phyloP scores from a whole-genome alignment of 2,888 invertebrate genomes.

The Julus scandinavius region DNA sequence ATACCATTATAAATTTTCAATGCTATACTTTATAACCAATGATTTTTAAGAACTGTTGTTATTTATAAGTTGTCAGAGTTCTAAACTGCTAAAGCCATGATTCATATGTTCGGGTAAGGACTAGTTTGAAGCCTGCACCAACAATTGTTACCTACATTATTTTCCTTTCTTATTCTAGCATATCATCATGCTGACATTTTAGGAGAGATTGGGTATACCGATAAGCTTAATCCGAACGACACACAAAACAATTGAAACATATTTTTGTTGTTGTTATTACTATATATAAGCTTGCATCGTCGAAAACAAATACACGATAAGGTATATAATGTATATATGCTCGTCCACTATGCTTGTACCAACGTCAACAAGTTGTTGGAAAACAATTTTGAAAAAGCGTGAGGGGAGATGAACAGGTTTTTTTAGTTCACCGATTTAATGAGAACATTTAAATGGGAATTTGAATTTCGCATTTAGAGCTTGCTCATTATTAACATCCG shows the following conservation, averaged over 20 bases:
- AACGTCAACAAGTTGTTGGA: conserved; percentile 34
- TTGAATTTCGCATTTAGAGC: background rate
- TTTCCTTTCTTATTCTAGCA: background rate
- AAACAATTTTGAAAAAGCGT: conserved; percentile 9
- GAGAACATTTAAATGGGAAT: background rate
- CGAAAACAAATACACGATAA: background rate
- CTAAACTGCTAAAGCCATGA: too few relatives aligned
- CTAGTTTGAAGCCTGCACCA: background rate
- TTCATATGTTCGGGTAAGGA: too few relatives aligned
- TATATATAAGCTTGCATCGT: background rate
- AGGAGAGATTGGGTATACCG: background rate
- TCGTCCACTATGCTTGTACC: background rate
- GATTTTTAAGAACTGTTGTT: too few relatives aligned
- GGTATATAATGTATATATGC: background rate
- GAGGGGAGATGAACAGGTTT: background rate
- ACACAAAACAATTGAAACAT: background rate
- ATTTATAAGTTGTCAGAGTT: too few relatives aligned
- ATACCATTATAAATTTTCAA: too few relatives aligned
- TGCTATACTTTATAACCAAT: too few relatives aligned
- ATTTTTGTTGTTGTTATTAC: background rate
- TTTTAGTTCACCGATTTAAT: background rate
- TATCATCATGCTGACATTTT: background rate
- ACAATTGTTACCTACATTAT: background rate
- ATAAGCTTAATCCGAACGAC: conserved; percentile 13
- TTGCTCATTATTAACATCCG: background rate